Evolutionary conservation across 2,113 vertebrate species (phyloP), one percentile per base, ranked within the genome.

Genomic region (Lagopus muta): DNA sequence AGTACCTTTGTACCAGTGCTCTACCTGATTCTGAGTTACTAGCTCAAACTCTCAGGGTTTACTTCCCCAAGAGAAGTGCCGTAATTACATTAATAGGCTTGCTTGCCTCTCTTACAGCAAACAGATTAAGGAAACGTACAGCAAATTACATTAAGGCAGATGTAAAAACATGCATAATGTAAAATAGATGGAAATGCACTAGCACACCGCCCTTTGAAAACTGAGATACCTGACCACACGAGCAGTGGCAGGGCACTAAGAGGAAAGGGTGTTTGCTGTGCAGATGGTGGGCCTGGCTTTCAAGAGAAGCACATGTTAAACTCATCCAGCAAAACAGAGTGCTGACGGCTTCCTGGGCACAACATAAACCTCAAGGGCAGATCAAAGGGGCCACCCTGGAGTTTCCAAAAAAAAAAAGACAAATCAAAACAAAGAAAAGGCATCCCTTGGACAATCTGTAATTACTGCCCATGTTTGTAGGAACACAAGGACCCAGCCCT

Each of bases 361-460:
- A n/a, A 47, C 42, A 6, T 40, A 82, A 92, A 58, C 75, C 90
- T 25, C 69, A 40, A 5, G 47, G 38, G n/a, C 75, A 95, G 18
- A 93, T 91, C 87, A 95, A 95, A 95, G 67, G 28, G 52, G 8
- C 38, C 42, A 77, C 78, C 85, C 82, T 13, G 38, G 38, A 88
- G 50, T 43, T 81, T 67, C 85, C 85, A 86, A 14, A 61, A 30
- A 36, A 24, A 64, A 73, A 92, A 90, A 94, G 42, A 74, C 65
- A 93, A 93, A 73, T 8, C n/a, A 82, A 84, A 85, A 28, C 50
- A 89, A 81, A 82, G 24, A 86, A 86, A 83, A 89, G 0, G 24
- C 50, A 61, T 11, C 38, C 69, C 65, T 83, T 30, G 10, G 45
- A 88, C 72, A 77, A 60, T 10, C 32, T 20, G 17, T 58, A 50